Conservation (phyloP, 2,888 invertebrate species). For the Drosophila subsilvestris region DNA sequence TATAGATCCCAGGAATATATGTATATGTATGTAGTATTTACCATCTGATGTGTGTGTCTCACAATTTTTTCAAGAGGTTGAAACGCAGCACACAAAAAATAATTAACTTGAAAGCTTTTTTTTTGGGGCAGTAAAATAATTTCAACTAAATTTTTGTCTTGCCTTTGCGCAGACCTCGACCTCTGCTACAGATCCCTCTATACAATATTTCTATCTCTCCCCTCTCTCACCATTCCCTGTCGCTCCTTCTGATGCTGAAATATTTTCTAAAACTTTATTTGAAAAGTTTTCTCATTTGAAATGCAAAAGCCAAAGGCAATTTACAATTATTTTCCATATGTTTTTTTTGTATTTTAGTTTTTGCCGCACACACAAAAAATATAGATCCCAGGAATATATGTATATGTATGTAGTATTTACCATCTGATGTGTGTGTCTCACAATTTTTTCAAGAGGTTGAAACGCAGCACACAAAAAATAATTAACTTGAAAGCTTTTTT, state of each 20-base stretch:
- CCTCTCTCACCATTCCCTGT: not conserved
- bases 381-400: conserved; percentile 6
- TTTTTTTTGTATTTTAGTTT: conserved; percentile 27
- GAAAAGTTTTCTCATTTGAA: conserved; percentile 35
- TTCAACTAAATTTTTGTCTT: no score
- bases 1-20: conserved; percentile 3
- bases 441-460: conserved; percentile 34
- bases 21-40: not conserved
- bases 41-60: conserved; percentile 24
- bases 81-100: conserved; percentile 17
- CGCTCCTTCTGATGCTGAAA: not conserved
- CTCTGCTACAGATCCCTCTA: no score
- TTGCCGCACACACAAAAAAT: conserved; percentile 1
- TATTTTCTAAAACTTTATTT: conserved; percentile 31
- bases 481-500: conserved; percentile 42
- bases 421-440: conserved; percentile 21
- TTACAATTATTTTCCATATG: conserved; percentile 44
- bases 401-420: not conserved
- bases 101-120: conserved; percentile 42
- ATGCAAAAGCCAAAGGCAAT: conserved; percentile 31
- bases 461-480: conserved; percentile 22
- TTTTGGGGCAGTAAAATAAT: conserved; percentile 11
- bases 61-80: conserved; percentile 33
- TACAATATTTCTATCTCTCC: not conserved
- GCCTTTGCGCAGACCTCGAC: no score